phyloP scores from a whole-genome alignment of 2,888 invertebrate genomes.

The Microplitis deprimator region DNA sequence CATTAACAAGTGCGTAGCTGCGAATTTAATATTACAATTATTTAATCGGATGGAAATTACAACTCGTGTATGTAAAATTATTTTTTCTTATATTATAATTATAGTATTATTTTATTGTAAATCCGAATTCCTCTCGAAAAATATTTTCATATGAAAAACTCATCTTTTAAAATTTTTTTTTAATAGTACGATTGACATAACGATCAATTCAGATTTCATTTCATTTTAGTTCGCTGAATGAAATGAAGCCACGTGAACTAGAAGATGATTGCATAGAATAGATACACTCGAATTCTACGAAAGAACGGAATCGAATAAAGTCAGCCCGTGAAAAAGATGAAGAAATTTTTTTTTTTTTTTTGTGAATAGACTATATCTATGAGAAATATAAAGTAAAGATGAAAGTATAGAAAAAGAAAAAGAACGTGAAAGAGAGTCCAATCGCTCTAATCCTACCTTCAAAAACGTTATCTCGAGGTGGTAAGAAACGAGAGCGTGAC shows the following conservation, averaged over 20 bases:
- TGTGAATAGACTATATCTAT: constrained; percentile 8
- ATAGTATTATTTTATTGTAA: too few species aligned
- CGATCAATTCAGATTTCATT: not conserved
- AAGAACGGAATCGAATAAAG: constrained; percentile 27
- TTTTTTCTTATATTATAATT: too few species aligned
- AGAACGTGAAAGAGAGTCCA: constrained; percentile 42
- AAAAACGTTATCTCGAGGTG: constrained; percentile 51
- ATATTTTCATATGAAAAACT: too few species aligned
- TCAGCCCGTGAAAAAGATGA: constrained; percentile 25
- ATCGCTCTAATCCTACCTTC: constrained; percentile 47
- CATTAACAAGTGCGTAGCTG: too few species aligned
- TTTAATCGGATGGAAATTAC: too few species aligned
- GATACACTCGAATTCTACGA: not conserved
- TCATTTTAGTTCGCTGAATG: not conserved
- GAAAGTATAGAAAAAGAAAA: constrained; percentile 32
- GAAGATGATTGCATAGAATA: constrained; percentile 18
- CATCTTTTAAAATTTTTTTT: not conserved
- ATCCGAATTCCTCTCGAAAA: too few species aligned
- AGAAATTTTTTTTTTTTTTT: constrained; percentile 1
- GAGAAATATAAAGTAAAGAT: constrained; percentile 19
- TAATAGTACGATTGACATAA: not conserved
- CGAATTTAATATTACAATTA: too few species aligned
- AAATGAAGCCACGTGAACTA: not conserved
- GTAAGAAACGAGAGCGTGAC: constrained; percentile 49
- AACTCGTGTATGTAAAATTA: too few species aligned